These are phyloP conservation scores for Leptopterna dolabrata DNA, from an alignment of 2,888 invertebrate genomes.

Conservation along the genomic window DNA sequence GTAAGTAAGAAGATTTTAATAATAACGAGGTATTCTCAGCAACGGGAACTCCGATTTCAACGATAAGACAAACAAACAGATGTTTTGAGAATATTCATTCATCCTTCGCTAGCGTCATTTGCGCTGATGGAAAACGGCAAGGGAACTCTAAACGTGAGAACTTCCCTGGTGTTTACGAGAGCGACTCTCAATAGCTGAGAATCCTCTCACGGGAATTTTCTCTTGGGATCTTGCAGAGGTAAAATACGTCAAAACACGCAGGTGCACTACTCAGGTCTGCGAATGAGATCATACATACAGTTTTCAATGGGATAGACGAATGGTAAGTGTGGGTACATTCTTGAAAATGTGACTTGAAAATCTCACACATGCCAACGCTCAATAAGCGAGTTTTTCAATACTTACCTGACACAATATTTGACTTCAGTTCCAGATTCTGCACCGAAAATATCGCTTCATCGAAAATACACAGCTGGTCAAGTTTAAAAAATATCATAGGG, in stretches of 20 bases:
- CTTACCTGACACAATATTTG: too few relatives aligned
- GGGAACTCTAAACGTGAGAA: background rate
- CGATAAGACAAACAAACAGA: background rate
- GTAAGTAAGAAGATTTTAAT: too few relatives aligned
- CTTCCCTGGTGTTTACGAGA: background rate
- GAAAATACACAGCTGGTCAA: too few relatives aligned
- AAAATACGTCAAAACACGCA: background rate
- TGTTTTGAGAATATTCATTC: background rate
- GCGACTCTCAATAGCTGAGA: conserved; percentile 13
- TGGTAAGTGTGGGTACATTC: too few relatives aligned
- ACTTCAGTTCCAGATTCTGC: too few relatives aligned
- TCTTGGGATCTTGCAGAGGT: background rate
- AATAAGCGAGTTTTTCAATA: too few relatives aligned
- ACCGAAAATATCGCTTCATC: too few relatives aligned
- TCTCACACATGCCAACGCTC: too few relatives aligned
- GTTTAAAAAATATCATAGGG: too few relatives aligned
- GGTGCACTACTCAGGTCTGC: background rate
- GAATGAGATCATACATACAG: background rate
- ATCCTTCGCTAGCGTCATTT: background rate
- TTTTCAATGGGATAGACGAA: background rate
- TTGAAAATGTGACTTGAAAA: too few relatives aligned
- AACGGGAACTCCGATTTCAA: background rate
- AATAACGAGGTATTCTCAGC: background rate
- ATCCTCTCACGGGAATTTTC: conserved; percentile 34
- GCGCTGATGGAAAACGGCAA: background rate